phyloP scores from a whole-genome alignment of 1,140 invertebrate species.

The Orius insidiosus region DNA sequence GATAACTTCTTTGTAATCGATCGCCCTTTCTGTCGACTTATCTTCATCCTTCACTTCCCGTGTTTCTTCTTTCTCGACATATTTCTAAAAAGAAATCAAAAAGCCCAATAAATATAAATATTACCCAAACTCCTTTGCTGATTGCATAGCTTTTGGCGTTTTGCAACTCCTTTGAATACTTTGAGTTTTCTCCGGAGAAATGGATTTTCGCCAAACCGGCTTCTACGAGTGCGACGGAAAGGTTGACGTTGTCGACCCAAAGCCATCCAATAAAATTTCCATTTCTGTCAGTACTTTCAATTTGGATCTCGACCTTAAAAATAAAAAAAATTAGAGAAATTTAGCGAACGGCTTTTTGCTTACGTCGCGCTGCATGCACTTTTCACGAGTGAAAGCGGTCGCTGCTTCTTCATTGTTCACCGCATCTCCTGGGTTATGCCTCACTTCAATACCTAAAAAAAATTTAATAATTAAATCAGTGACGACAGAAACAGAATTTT shows the following conservation, averaged over 20 bases:
- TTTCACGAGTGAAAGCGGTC: constrained; percentile 70
- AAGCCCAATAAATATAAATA: constrained; percentile 5
- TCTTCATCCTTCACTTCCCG: constrained; percentile 35
- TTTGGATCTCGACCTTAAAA: constrained; percentile 57
- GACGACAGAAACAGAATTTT: background rate
- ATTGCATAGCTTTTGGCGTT: constrained; percentile 85
- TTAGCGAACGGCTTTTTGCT: too few relatives aligned
- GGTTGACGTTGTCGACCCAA: constrained; percentile 65
- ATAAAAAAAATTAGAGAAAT: too few relatives aligned
- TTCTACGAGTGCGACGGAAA: constrained; percentile 78
- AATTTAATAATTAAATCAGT: background rate
- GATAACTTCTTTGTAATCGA: constrained; percentile 75
- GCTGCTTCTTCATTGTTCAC: constrained; percentile 54
- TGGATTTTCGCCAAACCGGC: constrained; percentile 85
- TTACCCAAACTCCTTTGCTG: constrained; percentile 52
- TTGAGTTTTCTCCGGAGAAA: constrained; percentile 74
- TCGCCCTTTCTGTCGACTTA: constrained; percentile 49
- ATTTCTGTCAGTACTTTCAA: constrained; percentile 87
- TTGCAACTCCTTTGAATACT: constrained; percentile 56
- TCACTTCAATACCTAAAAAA: constrained; percentile 11
- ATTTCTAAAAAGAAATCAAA: constrained; percentile 29
- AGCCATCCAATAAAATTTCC: constrained; percentile 96
- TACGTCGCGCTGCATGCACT: constrained; percentile 75
- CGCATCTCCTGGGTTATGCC: constrained; percentile 3
- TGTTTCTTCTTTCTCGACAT: constrained; percentile 44